phyloP scores from a whole-genome alignment of 2,113 vertebrate species.

The Corythornis vintsioides region DNA sequence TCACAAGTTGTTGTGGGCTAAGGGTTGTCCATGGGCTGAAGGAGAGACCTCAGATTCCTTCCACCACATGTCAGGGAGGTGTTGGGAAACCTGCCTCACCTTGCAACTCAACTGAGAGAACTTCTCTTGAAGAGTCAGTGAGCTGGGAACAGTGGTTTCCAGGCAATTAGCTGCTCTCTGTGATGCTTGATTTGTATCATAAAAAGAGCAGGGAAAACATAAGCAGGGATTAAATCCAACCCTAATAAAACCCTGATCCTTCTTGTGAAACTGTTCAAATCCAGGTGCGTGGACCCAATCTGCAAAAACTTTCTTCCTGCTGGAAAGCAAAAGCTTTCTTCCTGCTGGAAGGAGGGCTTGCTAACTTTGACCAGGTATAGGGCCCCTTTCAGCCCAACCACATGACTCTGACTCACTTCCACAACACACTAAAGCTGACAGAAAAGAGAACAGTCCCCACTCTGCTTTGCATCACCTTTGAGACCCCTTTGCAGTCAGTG shows the following conservation, averaged over 20 bases:
- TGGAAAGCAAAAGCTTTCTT: not conserved
- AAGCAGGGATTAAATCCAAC: not conserved
- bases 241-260: not conserved
- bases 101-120: not conserved
- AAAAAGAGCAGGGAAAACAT: not conserved
- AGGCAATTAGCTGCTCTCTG: not conserved
- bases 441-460: not conserved
- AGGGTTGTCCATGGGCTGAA: not conserved
- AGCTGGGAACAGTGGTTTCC: not conserved
- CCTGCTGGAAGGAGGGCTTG: not conserved
- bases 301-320: not conserved
- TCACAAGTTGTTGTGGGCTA: not conserved
- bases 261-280: not conserved
- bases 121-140: not conserved
- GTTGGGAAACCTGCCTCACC: not conserved
- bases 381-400: not conserved
- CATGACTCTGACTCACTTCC: not conserved
- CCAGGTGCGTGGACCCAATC: not conserved
- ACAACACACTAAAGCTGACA: not conserved
- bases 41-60: not conserved
- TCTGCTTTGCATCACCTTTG: not conserved
- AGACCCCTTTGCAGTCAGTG: not conserved
- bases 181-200: not conserved
- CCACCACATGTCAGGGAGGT: not conserved
- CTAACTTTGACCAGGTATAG: not conserved